These are phyloP conservation scores for Tricholauxania praeusta DNA, from an alignment of 2,888 invertebrate genomes.

Conservation along the genomic window DNA sequence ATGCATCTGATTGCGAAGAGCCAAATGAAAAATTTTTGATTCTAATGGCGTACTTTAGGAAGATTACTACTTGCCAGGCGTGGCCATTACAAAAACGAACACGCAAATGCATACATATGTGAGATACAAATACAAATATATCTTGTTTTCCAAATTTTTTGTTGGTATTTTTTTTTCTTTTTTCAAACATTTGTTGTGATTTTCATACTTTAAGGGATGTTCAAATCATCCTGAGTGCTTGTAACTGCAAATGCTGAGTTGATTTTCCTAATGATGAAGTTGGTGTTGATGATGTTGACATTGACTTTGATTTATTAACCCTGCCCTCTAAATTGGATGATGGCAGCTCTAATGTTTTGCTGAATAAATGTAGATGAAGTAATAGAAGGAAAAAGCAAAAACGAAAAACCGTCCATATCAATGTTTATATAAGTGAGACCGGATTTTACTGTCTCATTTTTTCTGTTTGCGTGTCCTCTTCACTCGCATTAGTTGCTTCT, in stretches of 20 bases:
- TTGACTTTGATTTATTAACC: slow-evolving; percentile 36
- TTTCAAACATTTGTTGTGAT: neutral
- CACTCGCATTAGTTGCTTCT: neutral
- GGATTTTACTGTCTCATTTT: neutral
- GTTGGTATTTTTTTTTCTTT: neutral
- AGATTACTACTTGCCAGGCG: no score
- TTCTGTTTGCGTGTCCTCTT: neutral
- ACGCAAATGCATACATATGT: no score
- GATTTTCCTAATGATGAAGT: slow-evolving; percentile 22
- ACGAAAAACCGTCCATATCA: slow-evolving; percentile 1
- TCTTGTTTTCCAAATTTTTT: neutral
- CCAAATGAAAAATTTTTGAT: no score
- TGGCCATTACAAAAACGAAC: no score
- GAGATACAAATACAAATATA: no score
- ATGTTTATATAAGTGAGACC: neutral
- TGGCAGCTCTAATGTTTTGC: neutral
- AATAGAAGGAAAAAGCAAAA: neutral
- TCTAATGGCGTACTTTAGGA: no score
- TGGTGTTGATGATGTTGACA: slow-evolving; percentile 32
- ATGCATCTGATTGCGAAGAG: no score
- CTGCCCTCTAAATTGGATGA: slow-evolving; percentile 17
- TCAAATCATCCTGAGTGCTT: neutral
- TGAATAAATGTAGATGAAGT: no score
- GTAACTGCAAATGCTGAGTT: slow-evolving; percentile 11
- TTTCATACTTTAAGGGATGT: slow-evolving; percentile 20